phyloP scores from a whole-genome alignment of 1,140 invertebrate species.

The Drosophila kikkawai region DNA sequence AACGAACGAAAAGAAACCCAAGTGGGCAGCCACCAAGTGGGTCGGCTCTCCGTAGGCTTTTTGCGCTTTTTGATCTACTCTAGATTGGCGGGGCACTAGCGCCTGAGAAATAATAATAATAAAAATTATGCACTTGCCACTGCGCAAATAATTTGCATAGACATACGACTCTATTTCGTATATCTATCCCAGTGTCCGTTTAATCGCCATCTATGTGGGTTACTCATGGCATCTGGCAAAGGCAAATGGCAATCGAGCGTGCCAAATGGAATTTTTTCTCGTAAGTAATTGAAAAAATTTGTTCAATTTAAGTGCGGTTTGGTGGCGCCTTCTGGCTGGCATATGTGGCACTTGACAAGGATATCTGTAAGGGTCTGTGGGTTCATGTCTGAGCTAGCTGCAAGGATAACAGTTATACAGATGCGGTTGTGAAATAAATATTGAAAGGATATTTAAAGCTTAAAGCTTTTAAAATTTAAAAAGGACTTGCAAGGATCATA shows the following conservation, averaged over 20 bases:
- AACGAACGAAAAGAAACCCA: conserved; percentile 42
- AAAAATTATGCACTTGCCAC: conserved; percentile 78
- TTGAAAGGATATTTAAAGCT: background rate
- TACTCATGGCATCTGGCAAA: conserved; percentile 51
- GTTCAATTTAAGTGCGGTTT: conserved; percentile 38
- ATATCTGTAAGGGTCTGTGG: conserved; percentile 17
- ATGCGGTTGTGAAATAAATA: background rate
- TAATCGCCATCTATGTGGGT: conserved; percentile 78
- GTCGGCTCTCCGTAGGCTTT: conserved; percentile 67
- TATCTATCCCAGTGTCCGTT: conserved; percentile 53
- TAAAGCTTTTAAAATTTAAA: background rate
- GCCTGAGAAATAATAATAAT: conserved; percentile 71
- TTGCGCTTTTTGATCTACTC: conserved; percentile 77
- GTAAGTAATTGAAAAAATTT: conserved; percentile 67
- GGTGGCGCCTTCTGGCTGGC: conserved; percentile 55
- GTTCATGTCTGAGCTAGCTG: conserved; percentile 26
- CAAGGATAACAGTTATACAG: conserved; percentile 22
- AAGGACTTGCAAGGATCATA: background rate
- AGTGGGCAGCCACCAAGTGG: conserved; percentile 60
- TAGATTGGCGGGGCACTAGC: conserved; percentile 74
- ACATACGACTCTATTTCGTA: conserved; percentile 76
- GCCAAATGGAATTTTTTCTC: conserved; percentile 59
- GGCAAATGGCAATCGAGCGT: conserved; percentile 34
- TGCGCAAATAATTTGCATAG: conserved; percentile 73
- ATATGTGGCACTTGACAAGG: conserved; percentile 14